Evolutionary conservation across 2,797 vertebrate genomes (phyloP), one percentile per base, ranked within the genome.

Genomic region (Picus viridis): DNA sequence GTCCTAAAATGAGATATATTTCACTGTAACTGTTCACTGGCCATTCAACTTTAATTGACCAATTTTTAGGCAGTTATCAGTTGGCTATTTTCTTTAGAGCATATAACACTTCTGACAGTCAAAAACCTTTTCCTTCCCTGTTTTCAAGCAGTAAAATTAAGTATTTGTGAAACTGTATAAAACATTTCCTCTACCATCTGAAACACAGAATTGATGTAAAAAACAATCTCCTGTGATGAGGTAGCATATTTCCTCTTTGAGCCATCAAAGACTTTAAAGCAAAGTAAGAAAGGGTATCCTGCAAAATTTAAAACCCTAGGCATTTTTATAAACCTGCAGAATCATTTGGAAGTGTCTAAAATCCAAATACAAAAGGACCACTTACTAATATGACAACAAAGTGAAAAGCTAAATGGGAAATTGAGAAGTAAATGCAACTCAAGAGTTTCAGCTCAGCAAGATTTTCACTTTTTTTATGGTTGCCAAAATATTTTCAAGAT

Each of bases 31-130:
- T 95, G 86, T 95, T 91, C 94, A 91, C 81, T 94, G 93, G 95
- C 76, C 81, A 95, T 97, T 97, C 95, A 93, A 62, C 84, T 97
- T 97, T 96, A 98, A 97, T 96, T 96, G 96, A 94, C 89, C 97
- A 95, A 96, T 96, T 97, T 97, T 95, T 97, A 95, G 57, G 68
- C 54, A 95, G 93, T 92, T 90, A 95, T 94, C 92, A 71, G 67
- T 65, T 93, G 72, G 51, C 83, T 97, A 92, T 97, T 97, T 97
- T 83, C 89, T 95, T 85, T 71, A 76, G 76, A 97, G 93, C 75
- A 92, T 58, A 92, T 88, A 97, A 94, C 9, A 9, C 74, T 94
- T 82, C 91, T 96, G 95, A 97, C 91, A 96, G 87, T 61, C 80
- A 95, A 96, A 95, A 85, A 86, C 57, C 53, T 95, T 96, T 90